Evolutionary conservation across 2,888 invertebrate genomes (phyloP).

Genomic region (Temnothorax ravouxi): DNA sequence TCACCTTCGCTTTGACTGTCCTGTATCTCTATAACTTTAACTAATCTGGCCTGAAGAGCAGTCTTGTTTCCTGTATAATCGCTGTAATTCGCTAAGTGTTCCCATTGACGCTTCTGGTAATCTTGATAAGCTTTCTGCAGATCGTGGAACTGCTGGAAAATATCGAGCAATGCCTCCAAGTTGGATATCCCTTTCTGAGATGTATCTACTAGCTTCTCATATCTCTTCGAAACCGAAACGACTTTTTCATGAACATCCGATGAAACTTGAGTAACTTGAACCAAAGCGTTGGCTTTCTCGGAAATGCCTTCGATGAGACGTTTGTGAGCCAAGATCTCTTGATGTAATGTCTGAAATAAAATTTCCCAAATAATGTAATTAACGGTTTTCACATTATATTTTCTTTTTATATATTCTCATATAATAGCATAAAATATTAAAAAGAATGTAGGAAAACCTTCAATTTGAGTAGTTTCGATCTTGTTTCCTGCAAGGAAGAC

Average conservation of each 20-base stretch:
- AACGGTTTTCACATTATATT: neutral
- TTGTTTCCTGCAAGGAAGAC: conserved; percentile 94
- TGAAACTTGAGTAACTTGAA: conserved; percentile 88
- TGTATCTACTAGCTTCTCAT: conserved; percentile 90
- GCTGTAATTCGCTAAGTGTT: conserved; percentile 93
- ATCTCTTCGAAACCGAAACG: conserved; percentile 91
- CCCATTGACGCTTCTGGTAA: conserved; percentile 96
- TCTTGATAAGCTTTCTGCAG: conserved; percentile 95
- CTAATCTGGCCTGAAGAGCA: conserved; percentile 93
- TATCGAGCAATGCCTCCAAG: conserved; percentile 92
- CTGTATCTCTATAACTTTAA: conserved; percentile 93
- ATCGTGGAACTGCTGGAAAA: conserved; percentile 95
- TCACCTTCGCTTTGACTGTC: conserved; percentile 93
- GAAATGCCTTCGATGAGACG: conserved; percentile 95
- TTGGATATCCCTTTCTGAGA: conserved; percentile 91
- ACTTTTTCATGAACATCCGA: conserved; percentile 90
- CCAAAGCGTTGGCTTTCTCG: conserved; percentile 93
- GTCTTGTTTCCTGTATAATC: conserved; percentile 96
- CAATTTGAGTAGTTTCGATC: conserved; percentile 94
- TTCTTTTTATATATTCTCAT: neutral
- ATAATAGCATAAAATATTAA: neutral
- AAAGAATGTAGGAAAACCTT: conserved; percentile 86
- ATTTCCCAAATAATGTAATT: conserved; percentile 6
- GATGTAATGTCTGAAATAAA: conserved; percentile 89
- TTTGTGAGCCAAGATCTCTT: conserved; percentile 96